Evolutionary conservation across 2,888 invertebrate species (phyloP).

Genomic region (Acanthosoma haemorrhoidale): DNA sequence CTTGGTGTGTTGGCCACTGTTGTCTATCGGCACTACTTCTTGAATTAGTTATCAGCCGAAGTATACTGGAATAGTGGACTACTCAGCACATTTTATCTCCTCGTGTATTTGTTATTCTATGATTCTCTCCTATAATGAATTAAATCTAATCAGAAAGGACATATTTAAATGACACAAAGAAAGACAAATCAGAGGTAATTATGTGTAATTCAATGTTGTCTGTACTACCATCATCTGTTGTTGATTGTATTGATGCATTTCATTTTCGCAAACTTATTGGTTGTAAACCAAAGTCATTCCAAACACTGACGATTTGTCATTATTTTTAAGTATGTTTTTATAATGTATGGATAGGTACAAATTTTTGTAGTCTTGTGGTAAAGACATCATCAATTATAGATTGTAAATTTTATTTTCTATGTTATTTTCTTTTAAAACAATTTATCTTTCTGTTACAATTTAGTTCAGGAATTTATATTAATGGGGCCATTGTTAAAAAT

Average conservation of each 20-base stretch:
- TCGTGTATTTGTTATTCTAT: not conserved
- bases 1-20: constrained; percentile 49
- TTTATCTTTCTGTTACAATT: not conserved
- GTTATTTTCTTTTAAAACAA: not conserved
- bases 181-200: constrained; percentile 1
- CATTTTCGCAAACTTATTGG: not conserved
- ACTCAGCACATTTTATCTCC: constrained; percentile 1
- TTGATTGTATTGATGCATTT: not conserved
- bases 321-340: not conserved
- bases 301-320: not conserved
- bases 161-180: not conserved
- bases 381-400: not conserved
- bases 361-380: not conserved
- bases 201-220: not conserved
- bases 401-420: not conserved
- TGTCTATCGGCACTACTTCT: constrained; percentile 47
- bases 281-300: not conserved
- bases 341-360: not conserved
- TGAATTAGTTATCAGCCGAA: not conserved
- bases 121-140: not conserved
- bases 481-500: constrained; percentile 20
- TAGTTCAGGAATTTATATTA: not conserved
- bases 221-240: not conserved
- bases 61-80: not conserved
- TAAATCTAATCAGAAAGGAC: not conserved